Base-by-base conservation (phyloP, 2,797 vertebrate species). In the Aulostomus chinensis region DNA sequence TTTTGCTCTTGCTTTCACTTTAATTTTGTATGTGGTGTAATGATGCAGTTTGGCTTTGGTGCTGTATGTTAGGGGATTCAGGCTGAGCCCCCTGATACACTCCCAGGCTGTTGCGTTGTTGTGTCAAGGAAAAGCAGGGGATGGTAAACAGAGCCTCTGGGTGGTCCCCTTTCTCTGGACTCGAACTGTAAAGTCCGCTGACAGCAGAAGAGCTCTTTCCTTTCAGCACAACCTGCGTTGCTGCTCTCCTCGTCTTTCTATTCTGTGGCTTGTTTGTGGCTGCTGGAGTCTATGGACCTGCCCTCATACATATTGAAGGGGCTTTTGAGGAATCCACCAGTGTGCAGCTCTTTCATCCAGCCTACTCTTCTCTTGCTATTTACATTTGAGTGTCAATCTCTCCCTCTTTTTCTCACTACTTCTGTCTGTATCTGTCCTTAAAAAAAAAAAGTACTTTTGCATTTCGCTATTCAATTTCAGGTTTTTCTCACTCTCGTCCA, bases 261-360 rank as follows among this genome's bases (percentile, higher is more conserved):
- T 73, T 75, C 60, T 10, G 62, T 53, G 21, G 14, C 76, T 71
- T 77, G 74, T 83, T 76, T 81, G 71, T 61, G 74, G 74, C 81
- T 55, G 70, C 68, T 31, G 26, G 40, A 62, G 67, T 74, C 72
- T 48, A 52, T 78, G 74, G 59, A 77, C 35, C 67, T 65, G 69
- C 71, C 78, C 86, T 87, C 82, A 87, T 86, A 69, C 86, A 87
- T 87, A 87, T 76, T 87, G 84, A 88, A 88, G 76, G 79, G 69
- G 76, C 73, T 81, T 84, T 86, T 83, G 73, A 86, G 82, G 76
- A 84, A 80, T 81, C 77, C 66, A 57, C 77, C 73, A 74, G 75
- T 65, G 71, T 78, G 64, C 59, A 0, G 43, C 64, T 62, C 74
- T 86, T 68, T 76, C 59, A 72, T 85, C 73, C 76, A 5, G 33